phyloP scores from a whole-genome alignment of 2,888 invertebrate genomes.

The Chironomus riparius region DNA sequence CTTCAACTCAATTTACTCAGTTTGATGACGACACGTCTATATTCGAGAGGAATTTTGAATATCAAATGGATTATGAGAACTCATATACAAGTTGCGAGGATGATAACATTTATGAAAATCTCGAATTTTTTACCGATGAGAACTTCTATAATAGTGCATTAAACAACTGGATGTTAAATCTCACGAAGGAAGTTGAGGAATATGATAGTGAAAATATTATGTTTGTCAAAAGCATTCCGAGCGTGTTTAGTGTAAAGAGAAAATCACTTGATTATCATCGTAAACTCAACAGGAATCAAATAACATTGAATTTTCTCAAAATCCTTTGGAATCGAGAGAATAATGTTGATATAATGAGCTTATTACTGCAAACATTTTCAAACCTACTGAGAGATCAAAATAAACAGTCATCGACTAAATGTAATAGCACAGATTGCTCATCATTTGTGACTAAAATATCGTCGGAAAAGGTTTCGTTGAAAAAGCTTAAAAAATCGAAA shows the following conservation, averaged over 20 bases:
- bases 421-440: neutral
- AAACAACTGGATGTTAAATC: conserved; percentile 7
- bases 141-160: neutral
- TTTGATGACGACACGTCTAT: too few relatives aligned
- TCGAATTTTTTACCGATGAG: neutral
- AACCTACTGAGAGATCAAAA: neutral
- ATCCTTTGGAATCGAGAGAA: neutral
- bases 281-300: neutral
- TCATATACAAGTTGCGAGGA: conserved; percentile 16
- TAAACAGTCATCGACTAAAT: neutral
- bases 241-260: neutral
- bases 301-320: neutral
- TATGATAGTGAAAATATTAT: conserved; percentile 34
- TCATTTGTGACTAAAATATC: neutral
- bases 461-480: neutral
- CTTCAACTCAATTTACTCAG: too few relatives aligned
- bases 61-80: neutral
- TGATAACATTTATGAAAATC: conserved; percentile 25
- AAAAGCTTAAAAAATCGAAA: neutral
- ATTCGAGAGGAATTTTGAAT: neutral
- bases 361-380: neutral
- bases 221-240: conserved; percentile 39
- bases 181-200: conserved; percentile 33
- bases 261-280: neutral
- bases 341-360: neutral